phyloP scores from a whole-genome alignment of 2,113 vertebrate species.

The Oreotrochilus melanogaster region DNA sequence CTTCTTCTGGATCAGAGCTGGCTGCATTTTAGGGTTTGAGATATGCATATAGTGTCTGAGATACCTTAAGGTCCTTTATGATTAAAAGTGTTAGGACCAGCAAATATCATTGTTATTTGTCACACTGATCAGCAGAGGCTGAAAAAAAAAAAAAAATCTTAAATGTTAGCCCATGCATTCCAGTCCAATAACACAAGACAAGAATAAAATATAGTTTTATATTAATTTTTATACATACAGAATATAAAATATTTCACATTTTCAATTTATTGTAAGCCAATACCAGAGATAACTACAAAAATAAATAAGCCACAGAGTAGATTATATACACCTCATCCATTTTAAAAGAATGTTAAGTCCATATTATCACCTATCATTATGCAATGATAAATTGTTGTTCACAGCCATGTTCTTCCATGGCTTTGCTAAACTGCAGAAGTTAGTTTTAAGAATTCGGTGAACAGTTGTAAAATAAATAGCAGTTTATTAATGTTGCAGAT shows the following conservation, averaged over 20 bases:
- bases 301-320: conserved; percentile 54
- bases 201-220: conserved; percentile 14
- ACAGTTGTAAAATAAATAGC: background rate
- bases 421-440: background rate
- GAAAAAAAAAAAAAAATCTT: background rate
- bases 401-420: background rate
- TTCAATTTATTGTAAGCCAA: conserved; percentile 24
- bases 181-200: background rate
- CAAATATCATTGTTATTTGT: conserved; percentile 10
- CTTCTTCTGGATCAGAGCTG: background rate
- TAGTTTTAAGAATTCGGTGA: background rate
- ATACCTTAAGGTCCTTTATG: background rate
- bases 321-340: conserved; percentile 26
- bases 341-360: conserved; percentile 9
- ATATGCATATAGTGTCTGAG: background rate
- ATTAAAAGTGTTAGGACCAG: background rate
- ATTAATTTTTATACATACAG: conserved; percentile 39
- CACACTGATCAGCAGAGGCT: background rate
- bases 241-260: conserved; percentile 46
- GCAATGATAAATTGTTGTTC: background rate
- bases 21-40: background rate
- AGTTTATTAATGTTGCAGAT: background rate
- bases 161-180: background rate
- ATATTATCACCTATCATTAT: background rate
- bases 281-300: conserved; percentile 7